phyloP scores from a whole-genome alignment of 2,888 invertebrate species.

The Nymphalis urticae region DNA sequence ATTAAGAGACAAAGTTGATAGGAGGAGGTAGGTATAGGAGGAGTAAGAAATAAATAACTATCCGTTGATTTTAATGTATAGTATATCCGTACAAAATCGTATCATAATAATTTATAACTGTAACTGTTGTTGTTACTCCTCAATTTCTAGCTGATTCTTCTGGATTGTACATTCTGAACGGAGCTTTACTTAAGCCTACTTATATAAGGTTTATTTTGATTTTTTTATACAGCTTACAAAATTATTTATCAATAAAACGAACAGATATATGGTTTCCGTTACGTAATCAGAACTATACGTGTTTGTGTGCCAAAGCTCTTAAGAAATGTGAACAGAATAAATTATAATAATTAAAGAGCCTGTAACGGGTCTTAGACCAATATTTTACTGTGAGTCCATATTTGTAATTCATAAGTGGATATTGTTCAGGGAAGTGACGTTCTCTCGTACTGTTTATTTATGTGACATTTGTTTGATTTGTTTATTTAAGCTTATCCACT shows the following conservation, averaged over 20 bases:
- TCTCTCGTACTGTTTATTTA: slow-evolving; percentile 40
- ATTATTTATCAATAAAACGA: slow-evolving; percentile 18
- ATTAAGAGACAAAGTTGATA: too few relatives aligned
- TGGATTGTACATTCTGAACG: too few relatives aligned
- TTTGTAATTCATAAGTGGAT: slow-evolving; percentile 45
- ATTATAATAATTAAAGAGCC: slow-evolving; percentile 56
- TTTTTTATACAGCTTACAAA: not conserved
- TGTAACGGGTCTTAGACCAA: slow-evolving; percentile 42
- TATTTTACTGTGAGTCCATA: slow-evolving; percentile 38
- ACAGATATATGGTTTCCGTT: slow-evolving; percentile 21
- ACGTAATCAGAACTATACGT: slow-evolving; percentile 11
- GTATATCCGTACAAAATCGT: too few relatives aligned
- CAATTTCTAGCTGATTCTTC: too few relatives aligned
- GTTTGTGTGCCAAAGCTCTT: slow-evolving; percentile 54
- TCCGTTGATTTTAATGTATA: too few relatives aligned
- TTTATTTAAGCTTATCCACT: slow-evolving; percentile 29
- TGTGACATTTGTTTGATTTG: slow-evolving; percentile 42
- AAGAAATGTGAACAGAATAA: slow-evolving; percentile 67
- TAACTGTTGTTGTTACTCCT: too few relatives aligned
- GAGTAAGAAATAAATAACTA: too few relatives aligned
- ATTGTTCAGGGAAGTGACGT: slow-evolving; percentile 43
- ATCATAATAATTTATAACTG: too few relatives aligned
- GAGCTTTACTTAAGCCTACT: too few relatives aligned
- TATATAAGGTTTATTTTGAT: too few relatives aligned
- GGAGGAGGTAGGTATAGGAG: too few relatives aligned